These are phyloP conservation scores for Amphiura filiformis DNA, from an alignment of 35 echinoderm and acorn worm species.

Conservation along the genomic window DNA sequence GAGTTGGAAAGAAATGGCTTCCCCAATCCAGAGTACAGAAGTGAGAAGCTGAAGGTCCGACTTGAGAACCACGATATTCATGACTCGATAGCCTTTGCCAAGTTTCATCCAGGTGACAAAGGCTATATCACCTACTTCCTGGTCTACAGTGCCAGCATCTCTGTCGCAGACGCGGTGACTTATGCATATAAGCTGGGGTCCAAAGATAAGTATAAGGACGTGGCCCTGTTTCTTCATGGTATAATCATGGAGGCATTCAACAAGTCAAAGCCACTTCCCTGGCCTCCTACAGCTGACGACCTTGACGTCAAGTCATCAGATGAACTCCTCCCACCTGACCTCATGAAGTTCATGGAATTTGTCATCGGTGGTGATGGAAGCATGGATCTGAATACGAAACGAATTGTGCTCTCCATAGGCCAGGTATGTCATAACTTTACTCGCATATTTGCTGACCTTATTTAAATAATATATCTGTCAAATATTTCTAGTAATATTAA, in stretches of 20 bases:
- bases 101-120: slow-evolving; percentile 29
- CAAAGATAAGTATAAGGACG: not conserved
- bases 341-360: slow-evolving; percentile 13
- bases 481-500: not conserved
- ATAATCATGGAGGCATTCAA: slow-evolving; percentile 22
- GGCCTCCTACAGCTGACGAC: slow-evolving; percentile 45
- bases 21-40: slow-evolving; percentile 47
- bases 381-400: slow-evolving; percentile 11
- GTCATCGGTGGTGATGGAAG: slow-evolving; percentile 18
- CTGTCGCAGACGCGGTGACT: slow-evolving; percentile 17
- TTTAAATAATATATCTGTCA: not conserved
- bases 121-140: too few species aligned
- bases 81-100: slow-evolving; percentile 17
- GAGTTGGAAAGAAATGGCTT: slow-evolving; percentile 39
- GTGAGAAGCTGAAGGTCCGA: slow-evolving; percentile 35
- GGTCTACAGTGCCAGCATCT: slow-evolving; percentile 12
- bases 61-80: slow-evolving; percentile 35
- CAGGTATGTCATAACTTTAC: not conserved
- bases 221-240: slow-evolving; percentile 19
- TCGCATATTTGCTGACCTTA: not conserved
- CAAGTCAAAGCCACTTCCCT: slow-evolving; percentile 23
- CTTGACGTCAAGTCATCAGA: slow-evolving; percentile 13
- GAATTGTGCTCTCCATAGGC: slow-evolving; percentile 20
- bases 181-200: not conserved
- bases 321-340: slow-evolving; percentile 24